Evolutionary conservation across 2,113 vertebrate genomes (phyloP), one percentile per base, ranked within the genome.

Genomic region (Leptodactylus fuscus): DNA sequence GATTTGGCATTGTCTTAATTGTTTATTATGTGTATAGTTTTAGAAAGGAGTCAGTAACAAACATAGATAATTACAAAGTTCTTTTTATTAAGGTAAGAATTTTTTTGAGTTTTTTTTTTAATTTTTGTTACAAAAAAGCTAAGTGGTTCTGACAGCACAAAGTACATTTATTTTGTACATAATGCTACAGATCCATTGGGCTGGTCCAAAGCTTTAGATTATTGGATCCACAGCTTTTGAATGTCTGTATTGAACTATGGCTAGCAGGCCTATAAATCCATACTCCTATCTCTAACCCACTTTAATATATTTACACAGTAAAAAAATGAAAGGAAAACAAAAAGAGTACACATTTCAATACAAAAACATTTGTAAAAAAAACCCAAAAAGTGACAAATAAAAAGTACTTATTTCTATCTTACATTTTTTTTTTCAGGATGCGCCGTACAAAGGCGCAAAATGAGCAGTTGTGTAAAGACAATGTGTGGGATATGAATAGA

Each of bases 11-110:
- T n/a, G n/a, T n/a, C n/a, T n/a, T n/a, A n/a, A n/a, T n/a, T n/a
- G n/a, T n/a, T n/a, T n/a, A n/a, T n/a, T 44, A 27, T 27, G n/a
- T 15, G 24, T 76, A 9, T 32, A 49, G 32, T 13, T 58, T 55
- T 34, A 81, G 70, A 5, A 88, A 86, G 60, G 81, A 69, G 81
- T 81, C 88, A 69, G 65, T 46, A 82, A 80, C 85, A 86, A 79
- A 76, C 82, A 55, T 77, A 81, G 87, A 70, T 93, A 94, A 94
- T 93, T 96, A 96, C 94, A 96, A 95, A 96, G 88, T 91, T 90
- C 92, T 93, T 97, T 97, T 99, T 98, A 99, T 99, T 98, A 96
- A 99, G 91, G 95, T 99, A 99, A 94, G 96, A 99, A 99, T 98
- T 95, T 94, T 95, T 94, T 94, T 95, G 93, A 1, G 15, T 91